A percentile compares a stretch with the other conserved stretches of the same genome.
Evolutionary conservation across 1,140 invertebrate species (phyloP).

Genomic region (Aplysia californica): DNA sequence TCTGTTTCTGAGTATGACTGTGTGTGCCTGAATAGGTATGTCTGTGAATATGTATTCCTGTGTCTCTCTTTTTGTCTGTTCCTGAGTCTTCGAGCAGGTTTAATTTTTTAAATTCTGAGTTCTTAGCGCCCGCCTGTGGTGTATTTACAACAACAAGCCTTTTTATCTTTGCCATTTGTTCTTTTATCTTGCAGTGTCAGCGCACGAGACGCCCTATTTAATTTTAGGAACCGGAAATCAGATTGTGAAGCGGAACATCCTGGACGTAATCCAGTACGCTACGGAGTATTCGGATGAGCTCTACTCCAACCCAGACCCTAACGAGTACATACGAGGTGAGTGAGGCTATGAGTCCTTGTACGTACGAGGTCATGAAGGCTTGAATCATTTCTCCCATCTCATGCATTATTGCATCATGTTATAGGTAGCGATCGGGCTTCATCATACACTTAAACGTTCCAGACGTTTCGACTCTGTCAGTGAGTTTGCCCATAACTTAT

Average conservation of each 20-base stretch:
- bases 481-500: no score
- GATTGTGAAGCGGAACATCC: constrained; percentile 76
- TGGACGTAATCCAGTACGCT: constrained; percentile 74
- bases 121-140: no score
- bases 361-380: no score
- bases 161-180: not conserved
- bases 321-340: constrained; percentile 48
- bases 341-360: not conserved
- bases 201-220: constrained; percentile 71
- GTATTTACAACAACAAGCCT: no score
- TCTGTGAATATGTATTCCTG: not conserved
- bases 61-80: constrained; percentile 13
- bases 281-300: constrained; percentile 73
- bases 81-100: no score
- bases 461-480: no score
- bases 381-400: no score
- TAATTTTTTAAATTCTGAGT: no score
- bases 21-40: not conserved
- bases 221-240: constrained; percentile 78
- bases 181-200: constrained; percentile 45
- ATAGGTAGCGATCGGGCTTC: no score
- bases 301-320: constrained; percentile 57
- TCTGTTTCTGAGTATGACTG: not conserved
- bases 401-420: no score
- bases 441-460: no score